These are phyloP conservation scores for Circaetus cinerascens DNA, from an alignment of 2,113 vertebrate species.

Conservation along the genomic window DNA sequence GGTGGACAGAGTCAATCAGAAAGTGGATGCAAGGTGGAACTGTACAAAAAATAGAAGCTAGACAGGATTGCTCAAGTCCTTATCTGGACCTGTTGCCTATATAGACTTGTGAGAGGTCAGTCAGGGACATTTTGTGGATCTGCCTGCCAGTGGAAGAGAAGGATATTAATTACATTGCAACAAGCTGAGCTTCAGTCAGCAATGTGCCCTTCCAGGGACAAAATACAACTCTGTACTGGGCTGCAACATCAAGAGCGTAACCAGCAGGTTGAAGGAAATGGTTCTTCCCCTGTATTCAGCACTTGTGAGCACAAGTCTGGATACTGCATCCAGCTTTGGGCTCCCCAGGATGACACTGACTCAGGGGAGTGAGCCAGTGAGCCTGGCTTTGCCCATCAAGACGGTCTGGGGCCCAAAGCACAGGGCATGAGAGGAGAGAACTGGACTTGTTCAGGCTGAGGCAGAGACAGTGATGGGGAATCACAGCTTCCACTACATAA, in stretches of 20 bases:
- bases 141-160: background rate
- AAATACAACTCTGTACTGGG: background rate
- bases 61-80: background rate
- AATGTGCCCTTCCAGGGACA: background rate
- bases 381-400: background rate
- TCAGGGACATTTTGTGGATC: background rate
- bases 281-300: background rate
- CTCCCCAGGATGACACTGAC: background rate
- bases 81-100: background rate
- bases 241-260: background rate
- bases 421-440: background rate
- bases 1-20: background rate
- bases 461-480: background rate
- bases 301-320: background rate
- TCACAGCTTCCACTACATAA: fast-evolving
- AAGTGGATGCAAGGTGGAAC: background rate
- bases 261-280: background rate
- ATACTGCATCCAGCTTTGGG: background rate
- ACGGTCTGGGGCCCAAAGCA: background rate
- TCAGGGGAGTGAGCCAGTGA: background rate
- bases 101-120: background rate
- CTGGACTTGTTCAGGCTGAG: background rate
- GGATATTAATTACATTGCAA: background rate
- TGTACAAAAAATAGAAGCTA: background rate
- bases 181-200: background rate